Conservation (phyloP, 2,113 vertebrate genomes). For the Hippocampus barbouri region DNA sequence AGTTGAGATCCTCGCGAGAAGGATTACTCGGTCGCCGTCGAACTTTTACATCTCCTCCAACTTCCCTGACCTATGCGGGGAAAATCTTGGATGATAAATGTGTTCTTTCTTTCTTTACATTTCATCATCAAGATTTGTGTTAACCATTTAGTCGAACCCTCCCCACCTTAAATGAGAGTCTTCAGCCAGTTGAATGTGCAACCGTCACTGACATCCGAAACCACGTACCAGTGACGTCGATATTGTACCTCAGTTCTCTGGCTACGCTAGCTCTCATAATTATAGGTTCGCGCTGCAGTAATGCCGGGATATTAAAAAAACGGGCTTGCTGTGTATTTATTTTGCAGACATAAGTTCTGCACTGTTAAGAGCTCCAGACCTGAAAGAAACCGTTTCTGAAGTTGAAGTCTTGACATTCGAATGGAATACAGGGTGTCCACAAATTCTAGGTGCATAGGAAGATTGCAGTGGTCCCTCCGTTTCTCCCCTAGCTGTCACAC, state of each 20-base stretch:
- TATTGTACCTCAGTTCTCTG: slow-evolving; percentile 5
- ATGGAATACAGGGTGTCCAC: too few species aligned
- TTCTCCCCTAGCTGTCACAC: not conserved
- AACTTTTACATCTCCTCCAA: too few species aligned
- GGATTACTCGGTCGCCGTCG: too few species aligned
- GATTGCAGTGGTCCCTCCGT: too few species aligned
- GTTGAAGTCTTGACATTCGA: not conserved
- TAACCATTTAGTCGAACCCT: not conserved
- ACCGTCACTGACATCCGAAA: slow-evolving; percentile 11
- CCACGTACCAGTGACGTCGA: not conserved
- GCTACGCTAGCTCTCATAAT: slow-evolving; percentile 30
- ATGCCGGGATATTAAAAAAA: slow-evolving; percentile 16
- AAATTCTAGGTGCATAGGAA: not conserved
- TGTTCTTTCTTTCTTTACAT: not conserved
- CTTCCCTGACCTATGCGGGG: too few species aligned
- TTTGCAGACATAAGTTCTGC: slow-evolving; percentile 27
- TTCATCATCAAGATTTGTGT: not conserved
- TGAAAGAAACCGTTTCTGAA: not conserved
- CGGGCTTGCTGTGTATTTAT: not conserved
- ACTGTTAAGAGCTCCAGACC: not conserved
- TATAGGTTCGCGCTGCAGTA: slow-evolving; percentile 26
- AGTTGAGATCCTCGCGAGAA: too few species aligned
- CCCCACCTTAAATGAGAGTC: not conserved
- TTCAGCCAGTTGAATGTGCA: not conserved
- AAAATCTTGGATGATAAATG: not conserved